Evolutionary conservation across 2,113 vertebrate species (phyloP).

Genomic region (Motacilla tschutschensis): DNA sequence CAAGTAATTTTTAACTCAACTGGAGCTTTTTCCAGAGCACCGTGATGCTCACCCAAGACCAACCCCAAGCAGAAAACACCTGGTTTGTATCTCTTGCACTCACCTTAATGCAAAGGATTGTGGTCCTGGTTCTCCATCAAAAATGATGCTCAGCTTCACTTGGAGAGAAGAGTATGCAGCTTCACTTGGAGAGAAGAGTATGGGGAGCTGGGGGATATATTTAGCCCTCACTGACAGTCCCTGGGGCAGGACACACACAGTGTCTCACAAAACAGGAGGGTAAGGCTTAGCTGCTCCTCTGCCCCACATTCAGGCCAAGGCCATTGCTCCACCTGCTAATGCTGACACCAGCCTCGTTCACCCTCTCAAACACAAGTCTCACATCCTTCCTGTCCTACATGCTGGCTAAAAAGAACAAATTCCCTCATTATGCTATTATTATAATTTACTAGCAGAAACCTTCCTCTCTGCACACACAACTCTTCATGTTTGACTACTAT

Average conservation of each 20-base stretch:
- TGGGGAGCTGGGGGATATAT: too few species aligned
- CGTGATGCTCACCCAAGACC: neutral
- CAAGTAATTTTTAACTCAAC: rapidly evolving
- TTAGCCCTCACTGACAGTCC: neutral
- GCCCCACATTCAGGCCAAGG: neutral
- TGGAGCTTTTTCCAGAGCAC: neutral
- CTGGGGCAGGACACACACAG: neutral
- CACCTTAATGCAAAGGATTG: neutral
- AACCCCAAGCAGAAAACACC: neutral
- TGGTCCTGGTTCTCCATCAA: neutral
- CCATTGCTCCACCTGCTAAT: neutral
- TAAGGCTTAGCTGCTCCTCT: neutral
- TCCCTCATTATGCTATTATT: neutral
- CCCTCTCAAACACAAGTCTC: neutral
- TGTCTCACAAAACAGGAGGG: neutral
- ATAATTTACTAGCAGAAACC: constrained; percentile 1
- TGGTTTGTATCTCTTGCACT: neutral
- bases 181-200: neutral
- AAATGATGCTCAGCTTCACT: neutral
- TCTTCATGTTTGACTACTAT: constrained; percentile 27
- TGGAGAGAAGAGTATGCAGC: too few species aligned
- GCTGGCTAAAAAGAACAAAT: neutral
- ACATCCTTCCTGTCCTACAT: neutral
- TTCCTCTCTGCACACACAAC: neutral
- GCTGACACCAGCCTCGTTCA: neutral